Evolutionary conservation across 2,797 vertebrate genomes (phyloP).

Genomic region (Sorex maritimensis): DNA sequence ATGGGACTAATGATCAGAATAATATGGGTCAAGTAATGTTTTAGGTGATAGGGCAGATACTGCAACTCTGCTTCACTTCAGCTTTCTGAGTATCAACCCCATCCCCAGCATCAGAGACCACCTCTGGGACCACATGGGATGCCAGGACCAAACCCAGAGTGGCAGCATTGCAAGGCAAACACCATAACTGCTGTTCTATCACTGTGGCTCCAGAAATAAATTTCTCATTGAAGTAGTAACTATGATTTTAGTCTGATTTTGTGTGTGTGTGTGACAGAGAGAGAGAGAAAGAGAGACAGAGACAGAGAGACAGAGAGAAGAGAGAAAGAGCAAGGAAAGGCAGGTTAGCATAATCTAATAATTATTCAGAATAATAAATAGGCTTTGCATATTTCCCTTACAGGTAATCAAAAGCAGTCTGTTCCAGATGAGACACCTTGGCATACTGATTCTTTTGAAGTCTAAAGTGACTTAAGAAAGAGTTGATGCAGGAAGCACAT

Average conservation of each 20-base stretch:
- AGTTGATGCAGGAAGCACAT: too few relatives aligned
- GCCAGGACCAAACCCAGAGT: too few relatives aligned
- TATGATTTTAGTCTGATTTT: neutral
- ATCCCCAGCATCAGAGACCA: too few relatives aligned
- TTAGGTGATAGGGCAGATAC: neutral
- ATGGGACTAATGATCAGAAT: conserved; percentile 17
- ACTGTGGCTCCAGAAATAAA: neutral
- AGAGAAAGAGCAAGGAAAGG: too few relatives aligned
- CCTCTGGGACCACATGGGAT: too few relatives aligned
- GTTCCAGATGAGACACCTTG: neutral
- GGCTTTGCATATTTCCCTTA: neutral
- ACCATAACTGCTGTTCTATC: neutral
- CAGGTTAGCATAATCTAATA: neutral
- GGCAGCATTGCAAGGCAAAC: too few relatives aligned
- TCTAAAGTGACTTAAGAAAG: neutral
- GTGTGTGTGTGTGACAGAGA: too few relatives aligned
- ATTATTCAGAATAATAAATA: neutral
- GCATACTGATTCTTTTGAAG: neutral
- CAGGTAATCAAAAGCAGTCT: neutral
- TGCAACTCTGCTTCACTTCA: neutral
- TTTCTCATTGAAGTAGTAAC: neutral
- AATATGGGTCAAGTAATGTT: neutral
- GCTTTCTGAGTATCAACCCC: too few relatives aligned
- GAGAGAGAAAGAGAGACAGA: too few relatives aligned
- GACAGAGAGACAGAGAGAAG: too few relatives aligned